phyloP scores from a whole-genome alignment of 2,797 vertebrate genomes.

The Catharus ustulatus region DNA sequence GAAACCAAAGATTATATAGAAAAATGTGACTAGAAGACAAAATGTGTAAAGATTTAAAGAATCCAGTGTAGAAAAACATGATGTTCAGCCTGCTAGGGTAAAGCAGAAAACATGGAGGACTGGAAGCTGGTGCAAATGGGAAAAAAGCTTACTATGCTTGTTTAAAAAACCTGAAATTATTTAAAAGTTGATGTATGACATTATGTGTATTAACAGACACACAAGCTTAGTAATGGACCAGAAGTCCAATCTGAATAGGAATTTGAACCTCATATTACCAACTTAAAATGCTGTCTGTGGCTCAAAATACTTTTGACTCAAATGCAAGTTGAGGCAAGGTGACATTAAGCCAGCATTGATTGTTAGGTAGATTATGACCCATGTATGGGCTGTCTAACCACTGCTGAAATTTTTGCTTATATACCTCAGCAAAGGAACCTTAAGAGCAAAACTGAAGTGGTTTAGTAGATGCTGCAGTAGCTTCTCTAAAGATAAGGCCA shows the following conservation, averaged over 20 bases:
- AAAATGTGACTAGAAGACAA: not conserved
- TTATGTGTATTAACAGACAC: not conserved
- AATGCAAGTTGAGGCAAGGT: not conserved
- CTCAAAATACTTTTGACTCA: not conserved
- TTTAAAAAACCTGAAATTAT: not conserved
- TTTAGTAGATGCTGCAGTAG: not conserved
- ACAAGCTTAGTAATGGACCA: not conserved
- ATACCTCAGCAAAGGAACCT: not conserved
- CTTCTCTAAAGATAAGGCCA: not conserved
- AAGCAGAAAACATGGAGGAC: not conserved
- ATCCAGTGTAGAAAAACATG: not conserved
- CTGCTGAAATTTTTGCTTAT: not conserved
- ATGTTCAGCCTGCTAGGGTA: not conserved
- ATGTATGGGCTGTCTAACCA: not conserved
- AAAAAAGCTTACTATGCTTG: not conserved
- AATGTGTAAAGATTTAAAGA: not conserved
- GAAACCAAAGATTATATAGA: not conserved
- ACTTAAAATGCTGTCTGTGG: not conserved
- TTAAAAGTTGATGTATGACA: not conserved
- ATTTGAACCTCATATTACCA: not conserved
- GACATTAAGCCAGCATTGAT: not conserved
- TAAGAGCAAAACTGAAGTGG: not conserved
- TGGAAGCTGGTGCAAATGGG: not conserved
- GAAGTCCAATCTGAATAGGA: not conserved
- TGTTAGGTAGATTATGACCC: not conserved